Evolutionary conservation across 2,888 invertebrate genomes (phyloP).

Genomic region (Drosophila multiciliata): DNA sequence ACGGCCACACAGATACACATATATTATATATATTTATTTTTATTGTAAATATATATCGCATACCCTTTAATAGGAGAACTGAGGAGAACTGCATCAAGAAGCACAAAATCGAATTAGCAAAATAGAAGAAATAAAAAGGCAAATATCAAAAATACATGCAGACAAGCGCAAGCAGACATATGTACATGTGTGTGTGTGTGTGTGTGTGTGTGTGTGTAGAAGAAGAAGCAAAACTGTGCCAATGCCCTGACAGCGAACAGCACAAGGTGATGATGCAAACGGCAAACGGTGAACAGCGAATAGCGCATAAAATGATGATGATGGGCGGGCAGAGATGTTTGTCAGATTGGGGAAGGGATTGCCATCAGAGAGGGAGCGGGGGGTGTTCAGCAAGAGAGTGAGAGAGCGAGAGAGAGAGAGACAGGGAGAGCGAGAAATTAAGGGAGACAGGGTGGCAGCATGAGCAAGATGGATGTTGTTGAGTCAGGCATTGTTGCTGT

Average conservation of each 20-base stretch:
- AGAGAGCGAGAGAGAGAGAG: background rate
- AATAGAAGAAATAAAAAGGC: conserved; percentile 50
- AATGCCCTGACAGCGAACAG: conserved; percentile 82
- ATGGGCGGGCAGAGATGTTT: conserved; percentile 20
- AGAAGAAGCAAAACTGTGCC: conserved; percentile 78
- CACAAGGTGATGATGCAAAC: conserved; percentile 83
- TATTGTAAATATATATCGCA: background rate
- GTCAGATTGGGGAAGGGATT: background rate
- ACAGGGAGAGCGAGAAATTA: background rate
- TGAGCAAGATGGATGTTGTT: conserved; percentile 26
- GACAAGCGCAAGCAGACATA: conserved; percentile 17
- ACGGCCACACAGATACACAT: background rate
- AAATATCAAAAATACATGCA: conserved; percentile 45
- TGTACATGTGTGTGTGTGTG: background rate
- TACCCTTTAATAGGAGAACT: conserved; percentile 31
- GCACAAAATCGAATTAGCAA: conserved; percentile 44
- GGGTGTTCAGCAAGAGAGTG: background rate
- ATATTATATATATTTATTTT: background rate
- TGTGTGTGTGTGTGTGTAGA: conserved; percentile 26
- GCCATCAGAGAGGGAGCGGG: background rate
- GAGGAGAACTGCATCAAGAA: conserved; percentile 56
- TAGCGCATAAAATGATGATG: conserved; percentile 60
- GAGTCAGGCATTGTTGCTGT: conserved; percentile 33
- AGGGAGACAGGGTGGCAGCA: background rate
- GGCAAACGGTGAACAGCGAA: conserved; percentile 20